Evolutionary conservation across 2,797 vertebrate species (phyloP), one percentile per base, ranked within the genome.

Genomic region (Bradypus variegatus): DNA sequence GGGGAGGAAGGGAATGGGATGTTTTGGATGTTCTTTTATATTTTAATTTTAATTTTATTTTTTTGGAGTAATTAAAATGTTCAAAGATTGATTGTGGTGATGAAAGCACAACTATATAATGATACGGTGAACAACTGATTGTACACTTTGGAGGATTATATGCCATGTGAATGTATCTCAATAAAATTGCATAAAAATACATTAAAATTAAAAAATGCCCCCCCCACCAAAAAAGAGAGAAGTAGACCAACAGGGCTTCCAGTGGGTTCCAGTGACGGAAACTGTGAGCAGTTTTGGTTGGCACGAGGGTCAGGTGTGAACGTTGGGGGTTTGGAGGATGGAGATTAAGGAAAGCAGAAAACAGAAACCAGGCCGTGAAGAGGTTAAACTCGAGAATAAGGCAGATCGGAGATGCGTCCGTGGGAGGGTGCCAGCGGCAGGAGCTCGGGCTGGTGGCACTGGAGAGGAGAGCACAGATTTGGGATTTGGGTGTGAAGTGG

Each of bases 391-490:
- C 41, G 53, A 65, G 50, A 38, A 18, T n/a, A 48, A 50, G 64
- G 38, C 45, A 62, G 41, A n/a, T 25, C 31, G 64, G 45, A 76
- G 70, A 76, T 25, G 27, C 55, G 27, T 23, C 41, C 7, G n/a
- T 2, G 3, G 19, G 55, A 38, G 38, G 77, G 41, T 18, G 19
- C 18, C 16, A n/a, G 64, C 0, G 18, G 45, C 27, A 18, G 27
- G 27, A n/a, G 16, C 19, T 16, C 1, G 60, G 18, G 14, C 21
- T 11, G 11, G 6, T 2, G 6, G 15, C 16, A 33, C n/a, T 4
- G 13, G 50, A 1, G 2, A 8, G 29, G 25, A 31, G 18, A 85
- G 60, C 23, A 33, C 9, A 82, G 73, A n/a, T 10, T 10, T 72
- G 33, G 36, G 67, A 45, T 11, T 14, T 1, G 16, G 23, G 5